Evolutionary conservation across 2,888 invertebrate species (phyloP).

Genomic region (Scrobipalpa costella): DNA sequence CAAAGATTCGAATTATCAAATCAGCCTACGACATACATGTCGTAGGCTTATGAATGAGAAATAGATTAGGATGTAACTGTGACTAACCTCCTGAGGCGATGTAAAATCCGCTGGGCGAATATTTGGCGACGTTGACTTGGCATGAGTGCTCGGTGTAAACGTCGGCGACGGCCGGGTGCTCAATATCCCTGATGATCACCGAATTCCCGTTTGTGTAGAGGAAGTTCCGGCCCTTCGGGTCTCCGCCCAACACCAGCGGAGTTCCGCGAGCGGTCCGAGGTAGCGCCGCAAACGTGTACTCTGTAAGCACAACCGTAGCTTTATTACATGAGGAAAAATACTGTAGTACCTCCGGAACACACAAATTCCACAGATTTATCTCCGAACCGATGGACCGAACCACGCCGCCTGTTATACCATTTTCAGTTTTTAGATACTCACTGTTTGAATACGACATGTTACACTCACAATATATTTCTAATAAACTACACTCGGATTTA

Average conservation of each 20-base stretch:
- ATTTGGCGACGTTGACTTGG: slow-evolving; percentile 97
- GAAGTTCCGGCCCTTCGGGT: slow-evolving; percentile 98
- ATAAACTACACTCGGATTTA: slow-evolving; percentile 54
- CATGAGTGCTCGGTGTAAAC: slow-evolving; percentile 99
- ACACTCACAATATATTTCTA: slow-evolving; percentile 56
- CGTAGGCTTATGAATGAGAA: too few relatives aligned
- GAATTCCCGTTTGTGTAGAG: slow-evolving; percentile 98
- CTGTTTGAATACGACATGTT: slow-evolving; percentile 76
- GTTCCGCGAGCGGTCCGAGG: slow-evolving; percentile 97
- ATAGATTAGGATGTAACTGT: not conserved
- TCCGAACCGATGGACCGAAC: not conserved
- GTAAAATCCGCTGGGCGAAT: slow-evolving; percentile 98
- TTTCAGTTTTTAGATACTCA: slow-evolving; percentile 52
- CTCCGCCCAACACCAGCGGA: slow-evolving; percentile 95
- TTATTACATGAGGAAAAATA: not conserved
- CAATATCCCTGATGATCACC: slow-evolving; percentile 97
- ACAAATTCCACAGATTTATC: slow-evolving; percentile 26
- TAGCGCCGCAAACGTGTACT: slow-evolving; percentile 94
- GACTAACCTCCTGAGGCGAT: slow-evolving; percentile 97
- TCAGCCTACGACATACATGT: too few relatives aligned
- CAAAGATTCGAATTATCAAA: too few relatives aligned
- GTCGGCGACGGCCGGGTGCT: slow-evolving; percentile 96
- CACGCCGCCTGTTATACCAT: slow-evolving; percentile 21
- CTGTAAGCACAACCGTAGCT: slow-evolving; percentile 72
- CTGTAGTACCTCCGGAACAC: slow-evolving; percentile 9